A percentile compares a stretch with the other conserved stretches of the same genome.
Conservation (phyloP, 2,888 invertebrate species). For the Mermis nigrescens region DNA sequence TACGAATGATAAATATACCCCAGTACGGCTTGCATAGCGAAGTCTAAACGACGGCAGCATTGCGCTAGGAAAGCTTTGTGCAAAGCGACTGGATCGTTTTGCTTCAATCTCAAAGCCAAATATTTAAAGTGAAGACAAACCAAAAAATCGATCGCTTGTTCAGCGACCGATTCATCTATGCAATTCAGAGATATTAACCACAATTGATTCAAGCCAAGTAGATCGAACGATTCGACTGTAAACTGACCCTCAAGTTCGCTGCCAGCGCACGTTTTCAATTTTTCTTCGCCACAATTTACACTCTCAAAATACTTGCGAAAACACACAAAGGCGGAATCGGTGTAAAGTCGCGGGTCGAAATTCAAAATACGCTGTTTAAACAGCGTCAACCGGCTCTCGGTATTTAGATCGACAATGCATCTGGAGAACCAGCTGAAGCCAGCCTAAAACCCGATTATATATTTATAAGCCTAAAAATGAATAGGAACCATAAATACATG, state of each 20-base stretch:
- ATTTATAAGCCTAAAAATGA: background rate
- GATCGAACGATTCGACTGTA: slow-evolving; percentile 35
- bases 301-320: slow-evolving; percentile 38
- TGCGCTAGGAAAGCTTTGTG: slow-evolving; percentile 38
- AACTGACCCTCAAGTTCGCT: background rate
- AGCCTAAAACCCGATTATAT: slow-evolving; percentile 24
- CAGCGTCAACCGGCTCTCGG: slow-evolving; percentile 35
- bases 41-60: slow-evolving; percentile 36
- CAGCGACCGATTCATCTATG: slow-evolving; percentile 34
- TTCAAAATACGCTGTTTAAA: slow-evolving; percentile 37
- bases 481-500: too few species aligned
- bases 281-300: slow-evolving; percentile 30
- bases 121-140: slow-evolving; percentile 35
- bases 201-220: slow-evolving; percentile 36
- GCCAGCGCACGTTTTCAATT: slow-evolving; percentile 2
- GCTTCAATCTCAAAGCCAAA: slow-evolving; percentile 31
- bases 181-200: slow-evolving; percentile 38
- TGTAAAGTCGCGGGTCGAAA: slow-evolving; percentile 34
- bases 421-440: slow-evolving; percentile 38
- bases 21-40: too few species aligned
- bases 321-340: slow-evolving; percentile 35
- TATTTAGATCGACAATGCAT: slow-evolving; percentile 36
- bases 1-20: too few species aligned
- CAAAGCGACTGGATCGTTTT: slow-evolving; percentile 34
- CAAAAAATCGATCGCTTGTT: slow-evolving; percentile 34